Conservation (phyloP, 2,888 invertebrate species). For the Drosophila nigricruria region DNA sequence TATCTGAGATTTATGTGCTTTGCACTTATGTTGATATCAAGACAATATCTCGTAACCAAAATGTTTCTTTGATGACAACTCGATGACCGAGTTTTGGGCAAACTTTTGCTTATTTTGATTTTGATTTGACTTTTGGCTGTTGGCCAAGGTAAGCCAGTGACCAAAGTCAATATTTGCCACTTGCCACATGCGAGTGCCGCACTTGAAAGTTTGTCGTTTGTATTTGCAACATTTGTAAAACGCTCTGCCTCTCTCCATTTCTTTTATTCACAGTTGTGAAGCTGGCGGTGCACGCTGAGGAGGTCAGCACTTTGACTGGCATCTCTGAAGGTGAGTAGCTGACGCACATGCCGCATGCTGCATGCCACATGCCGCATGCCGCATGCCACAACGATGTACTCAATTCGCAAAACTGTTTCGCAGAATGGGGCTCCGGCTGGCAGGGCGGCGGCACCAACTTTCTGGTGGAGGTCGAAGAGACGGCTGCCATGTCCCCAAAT, state of each 20-base stretch:
- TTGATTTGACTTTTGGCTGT: conserved; percentile 21
- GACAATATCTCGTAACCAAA: conserved; percentile 8
- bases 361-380: conserved; percentile 38
- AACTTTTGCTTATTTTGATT: conserved; percentile 10
- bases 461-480: conserved; percentile 85
- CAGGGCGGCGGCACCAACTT: conserved; percentile 84
- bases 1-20: neutral
- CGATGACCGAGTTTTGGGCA: conserved; percentile 15
- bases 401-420: conserved; percentile 18
- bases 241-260: neutral
- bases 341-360: conserved; percentile 19
- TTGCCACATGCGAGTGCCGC: conserved; percentile 24
- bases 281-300: conserved; percentile 80
- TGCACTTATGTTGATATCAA: conserved; percentile 7
- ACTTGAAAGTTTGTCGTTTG: conserved; percentile 36
- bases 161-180: conserved; percentile 38
- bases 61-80: conserved; percentile 2
- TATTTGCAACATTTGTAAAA: conserved; percentile 16
- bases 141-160: conserved; percentile 30
- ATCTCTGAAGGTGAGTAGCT: conserved; percentile 83
- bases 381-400: conserved; percentile 33
- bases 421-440: conserved; percentile 85
- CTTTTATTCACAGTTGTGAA: conserved; percentile 72
- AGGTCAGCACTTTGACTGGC: conserved; percentile 74
- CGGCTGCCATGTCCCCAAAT: conserved; percentile 69